phyloP scores from a whole-genome alignment of 1,140 invertebrate genomes.

The Matsumurasca onukii region DNA sequence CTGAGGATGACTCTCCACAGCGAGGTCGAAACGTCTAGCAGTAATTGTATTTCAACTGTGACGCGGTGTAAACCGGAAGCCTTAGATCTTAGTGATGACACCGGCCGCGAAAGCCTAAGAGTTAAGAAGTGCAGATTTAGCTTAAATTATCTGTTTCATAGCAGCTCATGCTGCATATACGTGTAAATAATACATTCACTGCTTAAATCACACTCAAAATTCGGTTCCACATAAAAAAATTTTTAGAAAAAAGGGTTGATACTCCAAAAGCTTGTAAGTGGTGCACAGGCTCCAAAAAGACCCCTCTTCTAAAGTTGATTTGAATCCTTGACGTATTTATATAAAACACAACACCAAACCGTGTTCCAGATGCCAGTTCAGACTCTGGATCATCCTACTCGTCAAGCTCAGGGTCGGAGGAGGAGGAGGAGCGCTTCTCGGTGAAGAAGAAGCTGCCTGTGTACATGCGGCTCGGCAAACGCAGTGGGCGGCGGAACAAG shows the following conservation, averaged over 20 bases:
- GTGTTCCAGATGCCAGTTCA: background rate
- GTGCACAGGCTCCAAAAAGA: background rate
- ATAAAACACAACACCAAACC: too few species aligned
- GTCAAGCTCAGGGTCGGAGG: background rate
- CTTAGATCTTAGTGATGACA: too few species aligned
- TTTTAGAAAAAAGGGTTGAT: background rate
- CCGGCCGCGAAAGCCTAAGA: too few species aligned
- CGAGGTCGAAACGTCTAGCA: too few species aligned
- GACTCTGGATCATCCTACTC: constrained; percentile 12
- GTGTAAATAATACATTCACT: background rate
- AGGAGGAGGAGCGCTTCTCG: background rate
- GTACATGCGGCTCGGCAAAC: constrained; percentile 8
- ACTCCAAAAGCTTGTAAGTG: background rate
- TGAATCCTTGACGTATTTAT: background rate
- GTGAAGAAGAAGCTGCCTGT: background rate
- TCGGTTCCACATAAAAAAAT: background rate
- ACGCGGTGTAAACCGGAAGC: too few species aligned
- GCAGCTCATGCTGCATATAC: too few species aligned
- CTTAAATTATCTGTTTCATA: too few species aligned
- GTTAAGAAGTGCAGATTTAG: too few species aligned
- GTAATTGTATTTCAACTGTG: too few species aligned
- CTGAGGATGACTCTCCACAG: too few species aligned
- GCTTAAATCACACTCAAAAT: background rate
- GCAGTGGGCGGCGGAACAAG: background rate
- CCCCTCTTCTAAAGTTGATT: background rate